phyloP scores from a whole-genome alignment of 2,113 vertebrate genomes.

The Phocoena phocoena region DNA sequence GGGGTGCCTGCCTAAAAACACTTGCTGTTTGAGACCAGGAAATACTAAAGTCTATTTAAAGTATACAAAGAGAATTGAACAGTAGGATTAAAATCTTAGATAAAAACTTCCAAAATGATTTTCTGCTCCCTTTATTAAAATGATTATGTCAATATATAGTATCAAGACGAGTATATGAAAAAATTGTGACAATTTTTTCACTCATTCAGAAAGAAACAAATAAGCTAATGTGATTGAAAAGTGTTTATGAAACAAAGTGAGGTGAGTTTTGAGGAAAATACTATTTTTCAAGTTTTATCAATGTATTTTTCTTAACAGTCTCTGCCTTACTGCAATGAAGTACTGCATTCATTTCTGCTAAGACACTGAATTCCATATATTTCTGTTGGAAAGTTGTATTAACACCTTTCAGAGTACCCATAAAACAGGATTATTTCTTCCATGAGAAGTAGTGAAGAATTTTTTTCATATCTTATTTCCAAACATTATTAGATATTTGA shows the following conservation, averaged over 20 bases:
- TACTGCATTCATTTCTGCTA: background rate
- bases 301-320: background rate
- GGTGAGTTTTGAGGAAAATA: background rate
- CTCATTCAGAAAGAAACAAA: background rate
- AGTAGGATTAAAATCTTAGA: background rate
- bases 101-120: background rate
- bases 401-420: background rate
- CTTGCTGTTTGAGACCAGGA: background rate
- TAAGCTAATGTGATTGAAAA: background rate
- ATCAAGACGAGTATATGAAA: background rate
- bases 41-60: background rate
- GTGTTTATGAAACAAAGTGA: background rate
- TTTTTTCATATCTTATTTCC: background rate
- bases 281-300: background rate
- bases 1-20: background rate
- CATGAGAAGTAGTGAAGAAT: background rate
- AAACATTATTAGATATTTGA: slow-evolving; percentile 39
- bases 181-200: background rate
- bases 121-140: background rate
- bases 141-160: background rate
- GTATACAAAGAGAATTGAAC: background rate
- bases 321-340: background rate
- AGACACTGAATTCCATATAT: background rate
- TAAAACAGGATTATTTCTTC: slow-evolving; percentile 40
- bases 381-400: background rate